Base-by-base conservation (phyloP, 2,797 vertebrate species). In the Phataginus tricuspis region DNA sequence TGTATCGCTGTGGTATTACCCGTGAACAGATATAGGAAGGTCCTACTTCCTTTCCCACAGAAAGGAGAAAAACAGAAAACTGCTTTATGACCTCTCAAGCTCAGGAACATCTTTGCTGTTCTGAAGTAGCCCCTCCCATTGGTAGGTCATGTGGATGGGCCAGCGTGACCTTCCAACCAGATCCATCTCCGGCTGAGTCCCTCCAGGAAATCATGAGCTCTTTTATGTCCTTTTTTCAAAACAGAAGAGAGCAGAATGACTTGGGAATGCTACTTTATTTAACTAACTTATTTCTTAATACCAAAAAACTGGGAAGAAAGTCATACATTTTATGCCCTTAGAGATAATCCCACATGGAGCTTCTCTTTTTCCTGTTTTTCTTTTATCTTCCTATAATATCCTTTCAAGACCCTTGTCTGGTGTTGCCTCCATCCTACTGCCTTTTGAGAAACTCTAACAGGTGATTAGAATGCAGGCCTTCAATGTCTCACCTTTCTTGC, bases 291-390 rank as follows among this genome's bases (percentile, higher is more conserved):
- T 93, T 79, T 15, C 27, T 95, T 64, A 31, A 19, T 88, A 25
- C 23, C 23, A 59, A 19, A 25, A 68, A 74, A 51, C 4, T 2
- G 25, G 61, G 27, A 25, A 53, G 25, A 13, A 66, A 16, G 19
- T 57, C 51, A 71, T 19, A 53, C 21, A 63, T 93, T 79, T 63
- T 7, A 86, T 34, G 79, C 25, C 37, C 59, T 86, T n/a, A 74
- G 64, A 88, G 29, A 66, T 39, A n/a, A 68, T 25, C 31, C n/a
- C 29, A 39, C 16, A 18, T 34, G 4, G 19, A 74, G 13, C 39
- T 89, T 77, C 7, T 53, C 66, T 64, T 64, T 78, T 51, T 45
- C 4, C 25, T 69, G 3, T 18, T 83, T 95, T 49, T 34, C 39
- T 91, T 74, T 93, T 14, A 55, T 77, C 10, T 45, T 55, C 27